Conservation (phyloP, 2,888 invertebrate genomes). For the Apamea sordens region DNA sequence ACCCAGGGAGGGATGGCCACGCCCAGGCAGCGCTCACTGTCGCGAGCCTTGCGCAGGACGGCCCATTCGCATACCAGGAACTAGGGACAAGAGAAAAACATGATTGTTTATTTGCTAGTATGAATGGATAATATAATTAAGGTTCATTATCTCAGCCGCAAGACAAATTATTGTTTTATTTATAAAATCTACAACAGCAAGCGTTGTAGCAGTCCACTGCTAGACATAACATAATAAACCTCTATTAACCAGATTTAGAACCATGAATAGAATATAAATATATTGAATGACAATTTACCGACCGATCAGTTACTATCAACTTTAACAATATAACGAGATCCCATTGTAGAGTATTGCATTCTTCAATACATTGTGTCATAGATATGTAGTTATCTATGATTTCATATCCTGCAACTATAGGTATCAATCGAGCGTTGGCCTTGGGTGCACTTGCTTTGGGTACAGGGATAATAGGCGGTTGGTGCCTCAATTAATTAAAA, state of each 20-base stretch:
- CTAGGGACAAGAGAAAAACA: slow-evolving; percentile 66
- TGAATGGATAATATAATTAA: background rate
- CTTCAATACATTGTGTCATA: background rate
- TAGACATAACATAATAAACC: background rate
- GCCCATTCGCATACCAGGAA: slow-evolving; percentile 83
- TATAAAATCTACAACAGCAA: no score
- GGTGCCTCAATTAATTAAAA: background rate
- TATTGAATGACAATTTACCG: background rate
- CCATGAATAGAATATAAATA: background rate
- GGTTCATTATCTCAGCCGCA: background rate
- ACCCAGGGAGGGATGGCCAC: slow-evolving; percentile 92
- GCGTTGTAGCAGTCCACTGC: background rate
- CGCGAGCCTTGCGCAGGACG: slow-evolving; percentile 79
- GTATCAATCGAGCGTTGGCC: background rate
- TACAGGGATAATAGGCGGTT: background rate
- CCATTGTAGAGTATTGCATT: background rate
- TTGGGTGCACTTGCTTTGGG: background rate
- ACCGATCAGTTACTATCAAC: background rate
- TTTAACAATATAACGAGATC: background rate
- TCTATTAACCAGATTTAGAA: background rate
- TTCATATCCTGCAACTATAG: background rate
- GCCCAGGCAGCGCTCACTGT: slow-evolving; percentile 88
- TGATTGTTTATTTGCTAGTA: background rate
- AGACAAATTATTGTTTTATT: no score
- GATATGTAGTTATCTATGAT: background rate